Conservation (phyloP, 2,888 invertebrate genomes). For the Hecatera dysodea region DNA sequence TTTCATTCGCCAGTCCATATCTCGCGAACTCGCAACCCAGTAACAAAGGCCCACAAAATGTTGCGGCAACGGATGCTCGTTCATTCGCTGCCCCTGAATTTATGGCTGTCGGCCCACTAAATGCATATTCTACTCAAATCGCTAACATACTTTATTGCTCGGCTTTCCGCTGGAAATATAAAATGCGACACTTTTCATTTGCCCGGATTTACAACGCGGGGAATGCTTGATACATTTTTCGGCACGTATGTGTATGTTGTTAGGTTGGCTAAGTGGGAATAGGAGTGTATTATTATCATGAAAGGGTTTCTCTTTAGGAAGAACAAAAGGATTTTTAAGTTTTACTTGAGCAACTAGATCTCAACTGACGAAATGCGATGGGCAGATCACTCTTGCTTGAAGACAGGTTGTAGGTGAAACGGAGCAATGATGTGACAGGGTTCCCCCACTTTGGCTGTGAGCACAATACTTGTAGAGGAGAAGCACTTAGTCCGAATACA, state of each 20-base stretch:
- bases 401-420: no score
- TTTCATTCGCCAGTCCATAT: conserved; percentile 67
- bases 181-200: conserved; percentile 74
- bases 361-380: not conserved
- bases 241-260: conserved; percentile 29
- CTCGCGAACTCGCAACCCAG: conserved; percentile 65
- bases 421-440: no score
- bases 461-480: no score
- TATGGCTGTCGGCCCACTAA: conserved; percentile 80
- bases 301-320: not conserved
- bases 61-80: conserved; percentile 76
- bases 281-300: conserved; percentile 18
- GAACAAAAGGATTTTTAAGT: not conserved
- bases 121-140: conserved; percentile 83
- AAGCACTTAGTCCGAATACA: no score
- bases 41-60: conserved; percentile 73
- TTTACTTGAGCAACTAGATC: no score
- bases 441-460: no score
- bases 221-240: conserved; percentile 55
- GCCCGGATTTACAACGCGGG: conserved; percentile 60
- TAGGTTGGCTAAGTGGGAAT: conserved; percentile 17
- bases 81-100: conserved; percentile 77
- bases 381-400: no score
- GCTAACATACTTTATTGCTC: conserved; percentile 78
- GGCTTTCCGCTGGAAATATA: conserved; percentile 76